These are phyloP conservation scores for Corythoichthys intestinalis DNA, from an alignment of 2,113 vertebrate genomes.

Conservation along the genomic window DNA sequence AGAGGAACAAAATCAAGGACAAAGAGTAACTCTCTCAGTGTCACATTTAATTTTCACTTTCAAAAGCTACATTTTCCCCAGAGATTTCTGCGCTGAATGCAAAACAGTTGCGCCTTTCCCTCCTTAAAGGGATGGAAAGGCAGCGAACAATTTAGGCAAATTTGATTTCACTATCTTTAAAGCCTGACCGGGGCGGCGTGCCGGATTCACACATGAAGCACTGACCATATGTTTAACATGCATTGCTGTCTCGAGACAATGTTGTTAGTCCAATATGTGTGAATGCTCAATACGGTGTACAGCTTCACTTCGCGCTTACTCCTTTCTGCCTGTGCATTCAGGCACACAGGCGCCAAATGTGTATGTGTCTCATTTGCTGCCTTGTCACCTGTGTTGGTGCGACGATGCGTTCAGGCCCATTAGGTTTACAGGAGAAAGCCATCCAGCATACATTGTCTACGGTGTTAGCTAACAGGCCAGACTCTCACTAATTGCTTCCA, in stretches of 20 bases:
- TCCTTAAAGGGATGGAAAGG: constrained; percentile 24
- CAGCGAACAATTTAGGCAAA: constrained; percentile 1
- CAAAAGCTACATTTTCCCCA: constrained; percentile 60
- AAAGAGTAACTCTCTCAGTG: constrained; percentile 65
- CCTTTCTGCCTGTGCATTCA: too few species aligned
- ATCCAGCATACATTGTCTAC: constrained; percentile 50
- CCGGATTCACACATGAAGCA: constrained; percentile 28
- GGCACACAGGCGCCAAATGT: neutral
- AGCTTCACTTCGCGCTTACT: neutral
- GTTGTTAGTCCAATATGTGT: constrained; percentile 10
- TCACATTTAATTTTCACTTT: constrained; percentile 69
- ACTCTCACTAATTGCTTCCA: constrained; percentile 71
- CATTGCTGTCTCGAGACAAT: constrained; percentile 17
- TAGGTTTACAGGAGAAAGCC: constrained; percentile 65
- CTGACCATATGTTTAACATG: constrained; percentile 48
- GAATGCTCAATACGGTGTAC: constrained; percentile 4
- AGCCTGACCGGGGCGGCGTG: constrained; percentile 6
- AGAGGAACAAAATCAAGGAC: constrained; percentile 63
- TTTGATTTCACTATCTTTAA: constrained; percentile 1
- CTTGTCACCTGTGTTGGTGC: constrained; percentile 56
- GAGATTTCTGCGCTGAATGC: constrained; percentile 62
- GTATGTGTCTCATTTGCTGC: constrained; percentile 17
- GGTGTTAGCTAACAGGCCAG: constrained; percentile 61
- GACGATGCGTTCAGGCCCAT: constrained; percentile 62
- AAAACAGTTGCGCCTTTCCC: constrained; percentile 52